A percentile compares a stretch with the other conserved stretches of the same genome.
These are phyloP conservation scores for Romanogobio albipinnatus DNA, from an alignment of 2,113 vertebrate species.

Conservation along the genomic window DNA sequence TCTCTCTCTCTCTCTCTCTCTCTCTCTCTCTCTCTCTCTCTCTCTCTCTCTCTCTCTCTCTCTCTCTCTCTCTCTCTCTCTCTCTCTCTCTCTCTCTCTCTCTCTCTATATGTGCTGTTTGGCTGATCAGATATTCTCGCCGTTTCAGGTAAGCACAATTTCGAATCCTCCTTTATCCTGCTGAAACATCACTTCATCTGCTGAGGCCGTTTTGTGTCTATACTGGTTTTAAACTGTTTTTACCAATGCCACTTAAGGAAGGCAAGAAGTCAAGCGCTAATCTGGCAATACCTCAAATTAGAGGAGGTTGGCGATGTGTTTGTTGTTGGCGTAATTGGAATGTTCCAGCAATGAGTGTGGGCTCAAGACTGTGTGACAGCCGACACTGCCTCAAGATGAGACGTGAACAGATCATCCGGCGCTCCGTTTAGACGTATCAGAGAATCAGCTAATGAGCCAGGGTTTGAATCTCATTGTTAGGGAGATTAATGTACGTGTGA, in stretches of 20 bases:
- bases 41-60: conserved; percentile 22
- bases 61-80: conserved; percentile 26
- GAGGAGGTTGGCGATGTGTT: conserved; percentile 8
- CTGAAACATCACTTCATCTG: conserved; percentile 7
- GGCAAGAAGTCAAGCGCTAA: conserved; percentile 26
- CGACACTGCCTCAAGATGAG: not conserved
- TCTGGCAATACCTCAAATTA: conserved; percentile 30
- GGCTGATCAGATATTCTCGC: conserved; percentile 12
- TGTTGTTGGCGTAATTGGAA: conserved; percentile 30
- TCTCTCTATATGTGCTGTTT: conserved; percentile 7
- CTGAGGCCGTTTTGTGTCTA: not conserved
- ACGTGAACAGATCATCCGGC: not conserved
- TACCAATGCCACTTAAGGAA: not conserved
- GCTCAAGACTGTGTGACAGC: not conserved
- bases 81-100: conserved; percentile 19
- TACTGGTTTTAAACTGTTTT: not conserved
- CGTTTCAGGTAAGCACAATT: conserved; percentile 51
- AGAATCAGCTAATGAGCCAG: conserved; percentile 28
- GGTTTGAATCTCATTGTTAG: not conserved
- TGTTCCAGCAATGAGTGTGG: not conserved
- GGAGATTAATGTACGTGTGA: conserved; percentile 9
- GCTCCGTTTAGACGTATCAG: conserved; percentile 2
- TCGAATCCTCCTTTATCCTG: not conserved
- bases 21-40: conserved; percentile 14
- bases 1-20: conserved; percentile 17